phyloP scores from a whole-genome alignment of 2,888 invertebrate genomes.

The Drosophila lutescens region DNA sequence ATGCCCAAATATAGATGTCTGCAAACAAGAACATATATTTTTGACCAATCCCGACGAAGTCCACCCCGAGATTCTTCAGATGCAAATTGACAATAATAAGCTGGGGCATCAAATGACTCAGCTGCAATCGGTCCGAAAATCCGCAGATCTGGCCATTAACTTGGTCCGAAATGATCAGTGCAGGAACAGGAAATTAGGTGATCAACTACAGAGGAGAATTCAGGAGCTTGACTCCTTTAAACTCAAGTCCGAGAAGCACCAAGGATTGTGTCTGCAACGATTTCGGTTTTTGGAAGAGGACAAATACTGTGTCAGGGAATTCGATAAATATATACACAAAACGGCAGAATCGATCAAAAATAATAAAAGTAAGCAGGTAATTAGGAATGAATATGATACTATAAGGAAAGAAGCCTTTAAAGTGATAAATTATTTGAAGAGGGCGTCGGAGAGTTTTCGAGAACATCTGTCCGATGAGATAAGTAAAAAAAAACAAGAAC shows the following conservation, averaged over 20 bases:
- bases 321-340: not conserved
- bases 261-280: slow-evolving; percentile 1
- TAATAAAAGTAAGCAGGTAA: not conserved
- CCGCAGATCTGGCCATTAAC: not conserved
- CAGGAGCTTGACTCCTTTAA: slow-evolving; percentile 1
- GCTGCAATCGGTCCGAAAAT: not conserved
- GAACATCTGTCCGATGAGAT: not conserved
- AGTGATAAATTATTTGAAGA: not conserved
- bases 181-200: not conserved
- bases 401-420: not conserved
- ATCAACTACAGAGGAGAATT: not conserved
- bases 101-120: not conserved
- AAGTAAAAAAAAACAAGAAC: not conserved
- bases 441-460: not conserved
- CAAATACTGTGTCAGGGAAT: not conserved
- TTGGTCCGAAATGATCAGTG: not conserved
- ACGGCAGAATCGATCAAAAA: too few relatives aligned
- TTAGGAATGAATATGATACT: not conserved
- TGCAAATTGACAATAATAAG: not conserved
- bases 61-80: not conserved
- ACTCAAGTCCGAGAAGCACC: not conserved
- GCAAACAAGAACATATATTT: not conserved
- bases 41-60: not conserved
- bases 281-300: not conserved
- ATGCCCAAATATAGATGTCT: slow-evolving; percentile 24